These are phyloP conservation scores for Drosophila sordidula DNA, from an alignment of 2,888 invertebrate species.

Conservation along the genomic window DNA sequence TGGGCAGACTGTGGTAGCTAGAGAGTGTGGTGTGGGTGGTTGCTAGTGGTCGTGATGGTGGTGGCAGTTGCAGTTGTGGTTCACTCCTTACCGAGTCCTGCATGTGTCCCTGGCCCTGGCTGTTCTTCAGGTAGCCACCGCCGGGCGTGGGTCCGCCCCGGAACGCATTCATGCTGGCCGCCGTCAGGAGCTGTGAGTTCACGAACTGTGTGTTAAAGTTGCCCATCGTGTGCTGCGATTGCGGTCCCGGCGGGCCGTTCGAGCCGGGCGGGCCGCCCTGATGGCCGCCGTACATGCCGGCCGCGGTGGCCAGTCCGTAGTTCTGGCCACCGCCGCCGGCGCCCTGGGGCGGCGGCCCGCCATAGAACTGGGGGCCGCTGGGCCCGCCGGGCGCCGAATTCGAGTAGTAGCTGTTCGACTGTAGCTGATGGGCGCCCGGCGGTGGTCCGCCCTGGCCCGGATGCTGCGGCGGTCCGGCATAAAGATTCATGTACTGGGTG, in stretches of 20 bases:
- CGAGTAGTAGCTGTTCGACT: constrained; percentile 85
- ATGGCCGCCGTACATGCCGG: constrained; percentile 84
- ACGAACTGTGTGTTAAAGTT: constrained; percentile 87
- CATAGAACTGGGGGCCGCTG: constrained; percentile 83
- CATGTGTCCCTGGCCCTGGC: constrained; percentile 84
- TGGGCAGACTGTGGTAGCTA: constrained; percentile 33
- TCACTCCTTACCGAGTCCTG: constrained; percentile 84
- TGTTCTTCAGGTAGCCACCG: constrained; percentile 83
- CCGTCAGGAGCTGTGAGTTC: constrained; percentile 88
- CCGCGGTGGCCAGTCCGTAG: constrained; percentile 83
- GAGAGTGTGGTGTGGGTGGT: constrained; percentile 35
- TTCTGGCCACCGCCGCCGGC: constrained; percentile 83
- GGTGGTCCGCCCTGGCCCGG: constrained; percentile 83
- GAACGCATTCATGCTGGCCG: constrained; percentile 85
- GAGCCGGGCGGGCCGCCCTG: constrained; percentile 82
- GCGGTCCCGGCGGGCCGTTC: constrained; percentile 81
- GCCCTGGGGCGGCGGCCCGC: constrained; percentile 82
- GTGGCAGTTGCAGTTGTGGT: constrained; percentile 38
- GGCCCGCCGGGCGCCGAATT: constrained; percentile 84
- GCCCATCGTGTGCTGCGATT: constrained; percentile 84
- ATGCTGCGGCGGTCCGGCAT: constrained; percentile 83
- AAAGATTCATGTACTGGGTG: constrained; percentile 85
- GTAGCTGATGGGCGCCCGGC: constrained; percentile 83
- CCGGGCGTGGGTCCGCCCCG: constrained; percentile 84
- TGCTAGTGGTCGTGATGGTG: constrained; percentile 24